Conservation (phyloP, 2,113 vertebrate genomes). For the Felis chaus region DNA sequence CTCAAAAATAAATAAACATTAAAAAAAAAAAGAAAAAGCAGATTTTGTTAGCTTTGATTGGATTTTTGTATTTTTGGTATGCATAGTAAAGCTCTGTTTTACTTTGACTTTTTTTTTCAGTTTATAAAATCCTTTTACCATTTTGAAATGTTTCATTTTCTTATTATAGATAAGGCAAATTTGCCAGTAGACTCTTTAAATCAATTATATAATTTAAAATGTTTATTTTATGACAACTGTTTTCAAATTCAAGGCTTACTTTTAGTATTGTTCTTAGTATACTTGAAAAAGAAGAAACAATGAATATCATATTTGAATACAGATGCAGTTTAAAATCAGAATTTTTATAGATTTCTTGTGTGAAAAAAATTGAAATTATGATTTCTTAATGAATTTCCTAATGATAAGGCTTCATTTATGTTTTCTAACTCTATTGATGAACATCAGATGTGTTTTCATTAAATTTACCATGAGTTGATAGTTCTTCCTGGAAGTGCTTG, state of each 20-base stretch:
- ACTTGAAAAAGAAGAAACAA: background rate
- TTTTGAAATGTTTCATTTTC: background rate
- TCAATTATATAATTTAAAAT: background rate
- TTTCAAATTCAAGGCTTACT: background rate
- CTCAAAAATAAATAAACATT: too few relatives aligned
- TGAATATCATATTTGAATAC: background rate
- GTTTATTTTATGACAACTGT: background rate
- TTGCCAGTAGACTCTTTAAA: background rate
- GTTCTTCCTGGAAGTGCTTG: background rate
- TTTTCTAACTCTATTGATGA: background rate
- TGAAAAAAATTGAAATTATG: background rate
- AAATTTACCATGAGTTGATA: background rate
- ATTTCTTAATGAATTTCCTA: background rate
- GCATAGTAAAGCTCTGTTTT: background rate
- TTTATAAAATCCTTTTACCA: background rate
- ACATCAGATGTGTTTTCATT: background rate
- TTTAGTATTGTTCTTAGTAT: background rate
- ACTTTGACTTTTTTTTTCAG: background rate
- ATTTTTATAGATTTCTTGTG: background rate
- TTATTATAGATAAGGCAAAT: background rate
- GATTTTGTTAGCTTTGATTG: background rate
- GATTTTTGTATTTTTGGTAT: background rate
- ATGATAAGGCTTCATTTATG: background rate
- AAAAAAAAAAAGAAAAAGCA: background rate
- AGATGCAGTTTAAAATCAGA: background rate